Conservation (phyloP, 2,888 invertebrate genomes). For the Fissipunctia ypsillon region DNA sequence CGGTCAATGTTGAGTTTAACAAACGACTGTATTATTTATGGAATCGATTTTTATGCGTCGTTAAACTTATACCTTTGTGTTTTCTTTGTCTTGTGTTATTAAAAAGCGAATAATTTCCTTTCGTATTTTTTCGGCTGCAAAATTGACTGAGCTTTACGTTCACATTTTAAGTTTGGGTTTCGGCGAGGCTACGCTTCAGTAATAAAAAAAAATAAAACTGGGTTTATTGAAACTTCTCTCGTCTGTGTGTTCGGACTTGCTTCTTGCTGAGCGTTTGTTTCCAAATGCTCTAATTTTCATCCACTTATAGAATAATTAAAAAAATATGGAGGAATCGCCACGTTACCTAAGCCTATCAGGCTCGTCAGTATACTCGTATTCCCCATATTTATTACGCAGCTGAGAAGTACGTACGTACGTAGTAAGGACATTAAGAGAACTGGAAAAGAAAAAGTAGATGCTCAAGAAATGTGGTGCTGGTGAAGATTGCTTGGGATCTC, state of each 20-base stretch:
- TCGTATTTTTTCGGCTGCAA: conserved; percentile 50
- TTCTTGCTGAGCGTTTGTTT: neutral
- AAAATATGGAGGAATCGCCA: too few species aligned
- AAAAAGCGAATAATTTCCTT: conserved; percentile 58
- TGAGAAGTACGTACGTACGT: too few species aligned
- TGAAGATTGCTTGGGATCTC: too few species aligned
- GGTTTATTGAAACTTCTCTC: neutral
- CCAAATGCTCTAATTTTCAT: neutral
- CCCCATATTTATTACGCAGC: too few species aligned
- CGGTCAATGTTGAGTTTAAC: conserved; percentile 79
- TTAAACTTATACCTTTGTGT: conserved; percentile 69
- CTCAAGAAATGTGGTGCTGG: too few species aligned
- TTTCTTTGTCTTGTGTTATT: conserved; percentile 60
- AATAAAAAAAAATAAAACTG: neutral
- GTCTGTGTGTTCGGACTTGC: neutral
- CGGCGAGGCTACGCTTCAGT: neutral
- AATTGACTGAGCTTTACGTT: conserved; percentile 35
- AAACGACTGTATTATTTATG: conserved; percentile 84
- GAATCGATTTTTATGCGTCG: conserved; percentile 83
- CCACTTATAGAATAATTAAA: too few species aligned
- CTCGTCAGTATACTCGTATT: too few species aligned
- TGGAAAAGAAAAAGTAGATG: too few species aligned
- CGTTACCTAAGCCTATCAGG: too few species aligned
- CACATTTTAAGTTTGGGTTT: conserved; percentile 29
- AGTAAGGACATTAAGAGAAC: too few species aligned